Evolutionary conservation across 2,113 vertebrate genomes (phyloP), one percentile per base, ranked within the genome.

Genomic region (Hypanus sabinus): DNA sequence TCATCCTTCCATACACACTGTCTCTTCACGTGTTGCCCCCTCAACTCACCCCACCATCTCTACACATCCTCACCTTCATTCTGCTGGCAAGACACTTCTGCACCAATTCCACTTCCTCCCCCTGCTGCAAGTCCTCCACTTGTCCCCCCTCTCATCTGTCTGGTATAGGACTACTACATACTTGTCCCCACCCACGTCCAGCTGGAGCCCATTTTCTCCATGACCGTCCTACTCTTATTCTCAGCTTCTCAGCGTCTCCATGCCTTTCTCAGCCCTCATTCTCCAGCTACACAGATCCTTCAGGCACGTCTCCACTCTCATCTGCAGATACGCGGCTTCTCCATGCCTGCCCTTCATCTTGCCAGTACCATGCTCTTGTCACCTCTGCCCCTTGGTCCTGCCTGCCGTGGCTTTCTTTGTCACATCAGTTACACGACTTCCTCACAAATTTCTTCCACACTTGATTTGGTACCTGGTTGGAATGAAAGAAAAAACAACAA

Each of bases 401-500:
- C 91, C 91, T 46, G 65, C 22, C 30, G 55, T 30, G 46, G 70
- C 70, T 93, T 88, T 65, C 68, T 55, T 73, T 73, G 36, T 93
- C 16, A 70, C 70, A 3, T 75, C 46, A 46, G 24, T 38, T 93
- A 46, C 91, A 71, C 70, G 14, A 38, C 91, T 73, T 93, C 68
- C 65, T 92, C 90, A 71, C 90, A 22, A 33, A 92, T 71, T 65
- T 96, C 96, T 94, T 96, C 98, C 65, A 97, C 96, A 96, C 98
- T 98, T 95, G 99, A 98, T 96, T 98, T 97, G 94, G 96, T 97
- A 96, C 97, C 98, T 99, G 97, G 1, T 94, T 94, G 96, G 92
- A 96, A 94, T 96, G 94, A 95, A 3, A 9, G 70, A 94, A 94
- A 73, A 36, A 36, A 62, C 12, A 46, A 90, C 20, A 18, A 33